Percentiles rank a stretch among this genome's conserved stretches.
phyloP scores from a whole-genome alignment of 2,113 vertebrate species.

The Grantiella picta region DNA sequence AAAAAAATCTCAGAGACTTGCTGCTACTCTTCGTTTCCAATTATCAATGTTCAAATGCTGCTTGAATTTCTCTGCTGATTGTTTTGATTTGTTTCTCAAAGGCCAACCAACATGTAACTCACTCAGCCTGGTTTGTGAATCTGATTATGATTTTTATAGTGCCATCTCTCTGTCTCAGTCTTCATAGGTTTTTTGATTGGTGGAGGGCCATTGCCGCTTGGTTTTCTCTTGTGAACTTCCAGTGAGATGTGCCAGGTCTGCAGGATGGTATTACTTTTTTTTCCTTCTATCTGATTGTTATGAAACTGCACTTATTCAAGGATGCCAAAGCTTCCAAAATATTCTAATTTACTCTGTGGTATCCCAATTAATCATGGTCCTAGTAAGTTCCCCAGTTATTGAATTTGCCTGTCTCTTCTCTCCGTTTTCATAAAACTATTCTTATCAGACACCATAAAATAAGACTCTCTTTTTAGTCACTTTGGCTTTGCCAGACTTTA shows the following conservation, averaged over 20 bases:
- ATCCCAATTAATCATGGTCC: background rate
- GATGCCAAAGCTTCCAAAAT: background rate
- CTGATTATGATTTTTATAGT: background rate
- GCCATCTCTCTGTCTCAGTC: background rate
- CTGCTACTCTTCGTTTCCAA: conserved; percentile 7
- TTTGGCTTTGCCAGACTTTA: background rate
- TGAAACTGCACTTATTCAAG: background rate
- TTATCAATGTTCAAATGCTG: background rate
- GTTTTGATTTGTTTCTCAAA: conserved; percentile 25
- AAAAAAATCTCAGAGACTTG: background rate
- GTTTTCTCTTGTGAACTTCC: background rate
- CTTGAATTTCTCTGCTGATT: conserved; percentile 27
- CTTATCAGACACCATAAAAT: background rate
- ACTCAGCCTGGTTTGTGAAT: background rate
- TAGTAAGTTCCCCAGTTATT: background rate
- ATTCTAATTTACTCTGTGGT: background rate
- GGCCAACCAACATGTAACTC: conserved; percentile 15
- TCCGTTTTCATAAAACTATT: background rate
- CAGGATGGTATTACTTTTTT: background rate
- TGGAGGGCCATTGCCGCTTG: background rate
- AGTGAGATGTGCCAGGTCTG: background rate
- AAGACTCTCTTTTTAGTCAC: background rate
- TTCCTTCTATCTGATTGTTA: background rate
- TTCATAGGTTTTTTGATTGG: background rate
- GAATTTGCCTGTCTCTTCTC: background rate